Conservation (phyloP, 2,888 invertebrate genomes). For the Kryphioiulus occultus region DNA sequence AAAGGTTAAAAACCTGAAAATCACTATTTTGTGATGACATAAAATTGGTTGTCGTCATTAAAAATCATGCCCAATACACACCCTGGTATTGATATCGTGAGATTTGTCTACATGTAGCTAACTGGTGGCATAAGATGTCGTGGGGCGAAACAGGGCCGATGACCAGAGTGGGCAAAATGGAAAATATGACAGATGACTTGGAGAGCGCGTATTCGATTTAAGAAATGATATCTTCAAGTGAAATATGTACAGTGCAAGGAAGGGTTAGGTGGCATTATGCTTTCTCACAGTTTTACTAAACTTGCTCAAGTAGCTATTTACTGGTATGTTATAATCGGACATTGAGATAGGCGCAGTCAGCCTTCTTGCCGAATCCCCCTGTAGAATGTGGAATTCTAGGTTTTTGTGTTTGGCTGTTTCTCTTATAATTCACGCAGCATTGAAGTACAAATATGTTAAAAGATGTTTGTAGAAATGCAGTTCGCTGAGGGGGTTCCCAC, state of each 20-base stretch:
- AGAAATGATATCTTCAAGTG: not conserved
- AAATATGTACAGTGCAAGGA: not conserved
- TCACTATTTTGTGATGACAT: too few relatives aligned
- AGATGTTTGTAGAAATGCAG: constrained; percentile 31
- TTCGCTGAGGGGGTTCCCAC: constrained; percentile 35
- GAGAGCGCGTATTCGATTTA: too few relatives aligned
- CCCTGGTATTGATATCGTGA: too few relatives aligned
- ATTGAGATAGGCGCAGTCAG: not conserved
- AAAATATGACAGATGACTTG: too few relatives aligned
- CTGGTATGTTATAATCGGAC: not conserved
- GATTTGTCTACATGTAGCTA: too few relatives aligned
- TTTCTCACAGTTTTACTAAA: not conserved
- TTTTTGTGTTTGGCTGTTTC: not conserved
- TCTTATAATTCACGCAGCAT: constrained; percentile 16
- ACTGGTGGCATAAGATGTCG: too few relatives aligned
- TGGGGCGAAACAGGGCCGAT: too few relatives aligned
- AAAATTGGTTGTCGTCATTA: too few relatives aligned
- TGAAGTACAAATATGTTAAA: not conserved
- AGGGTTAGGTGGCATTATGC: not conserved
- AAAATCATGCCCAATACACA: too few relatives aligned
- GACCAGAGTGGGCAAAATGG: too few relatives aligned
- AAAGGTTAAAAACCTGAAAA: too few relatives aligned
- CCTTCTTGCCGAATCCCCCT: too few relatives aligned
- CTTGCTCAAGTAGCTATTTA: not conserved
- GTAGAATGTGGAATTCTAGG: constrained; percentile 1